These are phyloP conservation scores for Conistra vaccinii DNA, from an alignment of 2,888 invertebrate genomes.

Conservation along the genomic window DNA sequence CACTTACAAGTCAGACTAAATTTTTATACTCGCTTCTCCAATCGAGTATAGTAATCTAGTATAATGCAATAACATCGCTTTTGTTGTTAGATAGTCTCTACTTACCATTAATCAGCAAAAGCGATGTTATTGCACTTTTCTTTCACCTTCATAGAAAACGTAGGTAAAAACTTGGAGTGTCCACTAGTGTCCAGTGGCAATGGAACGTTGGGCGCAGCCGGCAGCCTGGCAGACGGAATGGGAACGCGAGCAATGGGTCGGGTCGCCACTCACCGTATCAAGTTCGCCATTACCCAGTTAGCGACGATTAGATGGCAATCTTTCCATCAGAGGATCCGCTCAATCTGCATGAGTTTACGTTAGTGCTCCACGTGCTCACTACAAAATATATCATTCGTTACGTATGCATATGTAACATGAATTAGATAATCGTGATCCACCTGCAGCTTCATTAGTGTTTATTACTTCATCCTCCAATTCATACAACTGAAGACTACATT, in stretches of 20 bases:
- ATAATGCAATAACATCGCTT: too few species aligned
- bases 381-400: slow-evolving; percentile 57
- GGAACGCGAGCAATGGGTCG: slow-evolving; percentile 77
- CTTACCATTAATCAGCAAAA: slow-evolving; percentile 31
- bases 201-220: slow-evolving; percentile 52
- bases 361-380: slow-evolving; percentile 72
- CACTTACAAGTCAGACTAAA: slow-evolving; percentile 15
- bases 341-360: slow-evolving; percentile 79
- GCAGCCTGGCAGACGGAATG: slow-evolving; percentile 62
- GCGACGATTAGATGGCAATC: slow-evolving; percentile 84
- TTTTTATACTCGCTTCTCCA: slow-evolving; percentile 27
- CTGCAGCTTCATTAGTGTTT: slow-evolving; percentile 42
- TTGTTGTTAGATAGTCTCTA: too few species aligned
- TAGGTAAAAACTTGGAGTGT: slow-evolving; percentile 40
- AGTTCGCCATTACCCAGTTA: slow-evolving; percentile 88
- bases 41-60: too few species aligned
- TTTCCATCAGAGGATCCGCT: slow-evolving; percentile 82
- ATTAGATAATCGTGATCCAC: slow-evolving; percentile 39
- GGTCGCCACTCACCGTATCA: slow-evolving; percentile 75
- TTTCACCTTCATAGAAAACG: slow-evolving; percentile 30
- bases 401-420: slow-evolving; percentile 20
- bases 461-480: slow-evolving; percentile 44
- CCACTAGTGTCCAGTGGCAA: slow-evolving; percentile 25
- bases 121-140: slow-evolving; percentile 34
- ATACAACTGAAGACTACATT: slow-evolving; percentile 13